Evolutionary conservation across 2,888 invertebrate species (phyloP).

Genomic region (Timema podura): DNA sequence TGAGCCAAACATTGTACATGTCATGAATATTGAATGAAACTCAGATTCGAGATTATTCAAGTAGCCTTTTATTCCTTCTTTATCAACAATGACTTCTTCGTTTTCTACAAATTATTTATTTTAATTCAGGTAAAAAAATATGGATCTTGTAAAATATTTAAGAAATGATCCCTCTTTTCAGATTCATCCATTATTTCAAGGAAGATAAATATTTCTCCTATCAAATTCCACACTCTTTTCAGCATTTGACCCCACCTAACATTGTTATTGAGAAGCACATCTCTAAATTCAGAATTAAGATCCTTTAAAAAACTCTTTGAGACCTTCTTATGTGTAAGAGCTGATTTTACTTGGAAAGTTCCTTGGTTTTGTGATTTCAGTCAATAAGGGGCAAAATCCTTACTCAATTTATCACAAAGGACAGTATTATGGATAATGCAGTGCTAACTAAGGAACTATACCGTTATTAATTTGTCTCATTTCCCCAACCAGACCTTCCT

Average conservation of each 20-base stretch:
- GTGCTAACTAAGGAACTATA: not conserved
- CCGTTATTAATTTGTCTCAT: not conserved
- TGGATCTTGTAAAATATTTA: too few species aligned
- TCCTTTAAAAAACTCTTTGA: not conserved
- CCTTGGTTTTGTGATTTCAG: not conserved
- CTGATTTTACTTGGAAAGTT: conserved; percentile 2
- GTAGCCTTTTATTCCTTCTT: too few species aligned
- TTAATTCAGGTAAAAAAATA: too few species aligned
- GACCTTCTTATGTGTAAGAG: conserved; percentile 5
- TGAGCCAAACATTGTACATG: too few species aligned
- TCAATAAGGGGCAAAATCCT: not conserved
- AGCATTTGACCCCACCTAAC: conserved; percentile 6
- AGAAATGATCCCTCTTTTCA: too few species aligned
- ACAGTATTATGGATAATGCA: conserved; percentile 5
- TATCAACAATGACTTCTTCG: too few species aligned
- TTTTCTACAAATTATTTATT: too few species aligned
- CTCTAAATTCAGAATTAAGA: conserved; percentile 1
- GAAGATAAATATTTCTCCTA: not conserved
- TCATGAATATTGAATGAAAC: too few species aligned
- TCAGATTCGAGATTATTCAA: too few species aligned
- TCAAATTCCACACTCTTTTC: not conserved
- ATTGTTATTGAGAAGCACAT: conserved; percentile 1
- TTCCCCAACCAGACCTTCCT: not conserved
- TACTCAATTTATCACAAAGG: not conserved
- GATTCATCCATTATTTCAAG: not conserved